Evolutionary conservation across 2,797 vertebrate species (phyloP).

Genomic region (Microctenopoma lineatum): DNA sequence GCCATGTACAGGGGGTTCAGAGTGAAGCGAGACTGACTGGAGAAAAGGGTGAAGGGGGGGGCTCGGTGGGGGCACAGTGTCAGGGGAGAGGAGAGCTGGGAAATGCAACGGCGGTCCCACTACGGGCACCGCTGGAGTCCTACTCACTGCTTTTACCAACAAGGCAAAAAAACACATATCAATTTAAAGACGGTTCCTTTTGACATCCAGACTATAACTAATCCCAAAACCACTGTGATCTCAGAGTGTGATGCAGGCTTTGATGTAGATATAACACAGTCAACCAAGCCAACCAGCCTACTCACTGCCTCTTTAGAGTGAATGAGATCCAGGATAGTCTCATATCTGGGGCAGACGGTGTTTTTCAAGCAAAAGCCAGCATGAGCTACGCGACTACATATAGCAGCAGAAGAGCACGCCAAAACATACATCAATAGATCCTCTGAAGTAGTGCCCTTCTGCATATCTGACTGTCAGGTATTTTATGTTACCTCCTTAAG

Average conservation of each 20-base stretch:
- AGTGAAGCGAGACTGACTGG: constrained; percentile 59
- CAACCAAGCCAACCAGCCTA: constrained; percentile 38
- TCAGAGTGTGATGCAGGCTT: constrained; percentile 15
- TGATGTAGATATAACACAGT: constrained; percentile 6
- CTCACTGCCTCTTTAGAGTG: constrained; percentile 39
- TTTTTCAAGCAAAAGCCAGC: constrained; percentile 43
- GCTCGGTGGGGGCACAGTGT: constrained; percentile 58
- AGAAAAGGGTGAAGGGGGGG: constrained; percentile 22
- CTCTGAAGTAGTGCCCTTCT: constrained; percentile 58
- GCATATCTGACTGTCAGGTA: constrained; percentile 57
- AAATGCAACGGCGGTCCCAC: constrained; percentile 56
- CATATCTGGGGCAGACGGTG: constrained; percentile 49
- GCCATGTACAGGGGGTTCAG: constrained; percentile 68
- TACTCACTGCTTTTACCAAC: constrained; percentile 1
- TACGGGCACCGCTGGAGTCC: constrained; percentile 29
- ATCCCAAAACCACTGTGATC: constrained; percentile 23
- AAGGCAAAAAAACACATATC: not conserved
- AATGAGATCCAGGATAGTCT: constrained; percentile 43
- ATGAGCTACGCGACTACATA: constrained; percentile 44
- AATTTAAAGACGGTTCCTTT: not conserved
- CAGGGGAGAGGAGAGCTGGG: constrained; percentile 77
- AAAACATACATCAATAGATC: constrained; percentile 52
- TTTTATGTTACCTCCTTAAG: constrained; percentile 57
- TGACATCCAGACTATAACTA: constrained; percentile 7
- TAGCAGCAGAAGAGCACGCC: constrained; percentile 46